Conservation (phyloP, 2,888 invertebrate genomes). For the Alloplasta piceator region DNA sequence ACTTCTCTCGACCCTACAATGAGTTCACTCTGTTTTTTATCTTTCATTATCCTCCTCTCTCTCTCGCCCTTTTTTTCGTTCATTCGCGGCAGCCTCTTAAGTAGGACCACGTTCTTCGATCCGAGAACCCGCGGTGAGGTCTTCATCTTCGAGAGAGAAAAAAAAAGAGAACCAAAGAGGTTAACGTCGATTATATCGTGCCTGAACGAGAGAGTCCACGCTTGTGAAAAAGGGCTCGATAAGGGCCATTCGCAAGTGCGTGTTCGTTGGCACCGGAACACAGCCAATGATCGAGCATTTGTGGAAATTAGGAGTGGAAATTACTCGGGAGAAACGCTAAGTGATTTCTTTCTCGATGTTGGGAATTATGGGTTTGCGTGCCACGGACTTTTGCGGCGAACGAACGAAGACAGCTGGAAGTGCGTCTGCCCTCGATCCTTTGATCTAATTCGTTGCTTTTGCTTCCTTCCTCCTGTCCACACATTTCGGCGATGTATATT, state of each 20-base stretch:
- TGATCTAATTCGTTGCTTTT: constrained; percentile 61
- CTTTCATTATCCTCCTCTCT: constrained; percentile 41
- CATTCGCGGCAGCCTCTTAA: constrained; percentile 33
- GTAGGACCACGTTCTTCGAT: constrained; percentile 37
- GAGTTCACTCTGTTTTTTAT: constrained; percentile 45
- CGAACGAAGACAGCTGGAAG: constrained; percentile 57
- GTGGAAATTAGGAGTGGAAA: constrained; percentile 54
- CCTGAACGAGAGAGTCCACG: background rate
- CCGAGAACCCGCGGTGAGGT: constrained; percentile 42
- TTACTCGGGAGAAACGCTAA: constrained; percentile 48
- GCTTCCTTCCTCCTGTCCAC: constrained; percentile 49
- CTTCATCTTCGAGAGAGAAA: constrained; percentile 43
- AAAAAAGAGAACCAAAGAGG: constrained; percentile 33
- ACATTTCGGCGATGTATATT: constrained; percentile 41
- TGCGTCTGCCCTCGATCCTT: constrained; percentile 48
- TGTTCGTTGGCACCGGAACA: background rate
- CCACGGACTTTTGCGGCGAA: constrained; percentile 20
- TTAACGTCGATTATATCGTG: constrained; percentile 53
- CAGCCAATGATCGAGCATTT: constrained; percentile 57
- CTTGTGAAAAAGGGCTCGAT: too few species aligned
- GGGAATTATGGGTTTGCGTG: constrained; percentile 40
- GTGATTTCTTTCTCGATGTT: constrained; percentile 52
- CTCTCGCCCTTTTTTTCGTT: constrained; percentile 33
- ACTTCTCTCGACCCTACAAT: constrained; percentile 25
- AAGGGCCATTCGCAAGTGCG: background rate